These are phyloP conservation scores for Xestia ashworthii DNA, from an alignment of 2,888 invertebrate genomes.

Conservation along the genomic window DNA sequence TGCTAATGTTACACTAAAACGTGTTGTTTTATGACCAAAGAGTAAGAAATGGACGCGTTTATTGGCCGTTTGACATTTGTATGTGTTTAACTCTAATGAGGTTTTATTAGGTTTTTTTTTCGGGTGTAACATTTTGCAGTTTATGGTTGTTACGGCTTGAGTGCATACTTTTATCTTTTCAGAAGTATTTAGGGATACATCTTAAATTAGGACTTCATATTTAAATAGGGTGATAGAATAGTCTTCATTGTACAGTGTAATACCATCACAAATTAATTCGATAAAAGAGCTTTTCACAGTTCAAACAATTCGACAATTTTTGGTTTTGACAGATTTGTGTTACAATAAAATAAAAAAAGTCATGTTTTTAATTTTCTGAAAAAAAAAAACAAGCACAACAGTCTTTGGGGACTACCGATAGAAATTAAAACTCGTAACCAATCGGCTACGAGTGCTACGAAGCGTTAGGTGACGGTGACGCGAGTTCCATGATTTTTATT, in stretches of 20 bases:
- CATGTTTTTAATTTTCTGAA: not conserved
- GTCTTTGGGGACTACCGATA: no score
- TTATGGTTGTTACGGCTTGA: not conserved
- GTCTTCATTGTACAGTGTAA: not conserved
- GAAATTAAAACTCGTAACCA: no score
- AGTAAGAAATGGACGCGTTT: conserved; percentile 33
- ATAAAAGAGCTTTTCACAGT: not conserved
- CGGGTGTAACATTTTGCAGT: not conserved
- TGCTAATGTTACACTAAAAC: conserved; percentile 50
- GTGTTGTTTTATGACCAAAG: conserved; percentile 22
- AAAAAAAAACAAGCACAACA: not conserved
- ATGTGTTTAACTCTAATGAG: not conserved
- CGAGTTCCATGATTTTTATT: no score
- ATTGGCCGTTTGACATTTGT: conserved; percentile 11
- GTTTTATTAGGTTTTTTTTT: not conserved
- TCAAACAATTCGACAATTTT: no score
- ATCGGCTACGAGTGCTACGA: no score
- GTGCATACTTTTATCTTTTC: not conserved
- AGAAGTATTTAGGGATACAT: not conserved
- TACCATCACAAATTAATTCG: not conserved
- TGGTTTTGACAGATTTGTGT: no score
- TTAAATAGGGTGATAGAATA: no score
- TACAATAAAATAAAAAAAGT: not conserved
- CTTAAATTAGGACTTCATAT: not conserved
- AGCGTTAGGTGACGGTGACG: no score